These are phyloP conservation scores for Odontesthes bonariensis DNA, from an alignment of 2,113 vertebrate species.

Conservation along the genomic window DNA sequence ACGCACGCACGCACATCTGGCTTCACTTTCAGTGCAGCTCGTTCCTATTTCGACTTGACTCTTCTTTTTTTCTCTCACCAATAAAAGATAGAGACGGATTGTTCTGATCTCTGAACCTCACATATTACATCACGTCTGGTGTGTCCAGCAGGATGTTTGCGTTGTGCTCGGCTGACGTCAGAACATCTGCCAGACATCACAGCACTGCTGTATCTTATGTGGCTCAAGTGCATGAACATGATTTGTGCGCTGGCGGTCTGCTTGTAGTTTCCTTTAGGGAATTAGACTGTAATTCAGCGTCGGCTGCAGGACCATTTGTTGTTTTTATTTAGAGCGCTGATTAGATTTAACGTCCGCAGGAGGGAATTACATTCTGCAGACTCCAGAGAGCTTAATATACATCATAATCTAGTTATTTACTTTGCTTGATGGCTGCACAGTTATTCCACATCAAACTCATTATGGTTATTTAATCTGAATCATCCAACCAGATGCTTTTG, in stretches of 20 bases:
- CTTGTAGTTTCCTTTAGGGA: background rate
- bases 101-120: conserved; percentile 33
- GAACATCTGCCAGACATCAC: conserved; percentile 46
- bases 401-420: background rate
- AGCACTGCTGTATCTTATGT: conserved; percentile 18
- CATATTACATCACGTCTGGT: conserved; percentile 62
- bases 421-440: background rate
- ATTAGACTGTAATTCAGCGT: background rate
- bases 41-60: background rate
- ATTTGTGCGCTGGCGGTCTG: conserved; percentile 36
- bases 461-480: background rate
- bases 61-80: conserved; percentile 9
- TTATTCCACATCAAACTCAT: background rate
- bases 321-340: background rate
- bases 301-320: conserved; percentile 14
- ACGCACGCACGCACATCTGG: conserved; percentile 11
- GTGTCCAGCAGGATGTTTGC: conserved; percentile 56
- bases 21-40: conserved; percentile 6
- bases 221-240: conserved; percentile 18
- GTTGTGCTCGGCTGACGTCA: conserved; percentile 57
- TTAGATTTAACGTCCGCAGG: conserved; percentile 5
- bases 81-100: conserved; percentile 37
- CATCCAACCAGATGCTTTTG: background rate
- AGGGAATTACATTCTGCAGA: background rate
- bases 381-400: background rate